Evolutionary conservation across 2,797 vertebrate species (phyloP).

Genomic region (Gymnodraco acuticeps): DNA sequence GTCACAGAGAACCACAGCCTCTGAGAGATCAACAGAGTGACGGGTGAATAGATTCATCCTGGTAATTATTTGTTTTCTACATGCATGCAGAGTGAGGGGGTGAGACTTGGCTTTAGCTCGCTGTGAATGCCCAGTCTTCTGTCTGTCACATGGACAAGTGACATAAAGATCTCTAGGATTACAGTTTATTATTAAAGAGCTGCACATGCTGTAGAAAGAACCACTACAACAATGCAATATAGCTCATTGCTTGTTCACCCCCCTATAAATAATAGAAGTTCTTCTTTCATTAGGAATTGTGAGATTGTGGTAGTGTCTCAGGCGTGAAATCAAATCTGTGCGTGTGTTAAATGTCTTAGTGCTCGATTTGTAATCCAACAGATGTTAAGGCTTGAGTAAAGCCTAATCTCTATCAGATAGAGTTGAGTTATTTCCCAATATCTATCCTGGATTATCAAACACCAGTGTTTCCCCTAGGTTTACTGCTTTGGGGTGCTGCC

Average conservation of each 20-base stretch:
- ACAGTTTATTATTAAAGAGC: constrained; percentile 5
- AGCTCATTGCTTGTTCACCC: neutral
- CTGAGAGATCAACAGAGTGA: neutral
- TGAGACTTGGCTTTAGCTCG: constrained; percentile 4
- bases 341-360: neutral
- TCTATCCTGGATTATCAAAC: neutral
- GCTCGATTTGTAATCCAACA: neutral
- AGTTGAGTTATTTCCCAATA: neutral
- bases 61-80: constrained; percentile 23
- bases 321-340: neutral
- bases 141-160: neutral
- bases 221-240: neutral
- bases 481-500: too few relatives aligned
- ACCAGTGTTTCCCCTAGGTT: too few relatives aligned
- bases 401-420: neutral
- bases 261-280: neutral
- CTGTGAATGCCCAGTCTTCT: constrained; percentile 16
- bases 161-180: constrained; percentile 1
- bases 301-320: neutral
- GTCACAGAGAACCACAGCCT: neutral
- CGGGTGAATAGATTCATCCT: constrained; percentile 9
- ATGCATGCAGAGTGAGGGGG: constrained; percentile 3
- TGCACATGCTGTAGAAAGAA: neutral
- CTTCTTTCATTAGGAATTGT: neutral
- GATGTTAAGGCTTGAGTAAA: neutral